phyloP scores from a whole-genome alignment of 2,113 vertebrate genomes.

The Chionodraco myersi region DNA sequence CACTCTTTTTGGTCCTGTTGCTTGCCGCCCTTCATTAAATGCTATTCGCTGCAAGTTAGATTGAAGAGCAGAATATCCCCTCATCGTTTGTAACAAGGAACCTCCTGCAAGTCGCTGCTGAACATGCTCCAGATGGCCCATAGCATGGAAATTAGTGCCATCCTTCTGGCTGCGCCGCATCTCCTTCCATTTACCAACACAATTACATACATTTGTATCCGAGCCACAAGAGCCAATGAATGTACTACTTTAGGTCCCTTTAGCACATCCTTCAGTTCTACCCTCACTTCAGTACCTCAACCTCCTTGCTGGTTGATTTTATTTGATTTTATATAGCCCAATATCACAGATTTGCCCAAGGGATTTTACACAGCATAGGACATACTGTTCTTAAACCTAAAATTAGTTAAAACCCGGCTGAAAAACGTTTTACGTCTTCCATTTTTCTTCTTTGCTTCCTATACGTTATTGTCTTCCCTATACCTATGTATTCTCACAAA shows the following conservation, averaged over 20 bases:
- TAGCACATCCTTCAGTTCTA: neutral
- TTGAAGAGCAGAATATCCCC: slow-evolving; percentile 21
- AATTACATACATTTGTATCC: slow-evolving; percentile 28
- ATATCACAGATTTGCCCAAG: neutral
- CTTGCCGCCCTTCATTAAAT: slow-evolving; percentile 37
- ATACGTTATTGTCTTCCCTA: too few relatives aligned
- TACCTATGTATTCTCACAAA: too few relatives aligned
- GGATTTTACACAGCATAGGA: neutral
- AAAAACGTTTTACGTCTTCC: neutral
- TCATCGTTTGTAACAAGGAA: slow-evolving; percentile 13
- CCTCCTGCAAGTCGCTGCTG: slow-evolving; percentile 1
- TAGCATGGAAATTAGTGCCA: slow-evolving; percentile 31
- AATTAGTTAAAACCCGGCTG: neutral
- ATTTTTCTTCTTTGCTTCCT: neutral
- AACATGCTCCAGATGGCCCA: slow-evolving; percentile 23
- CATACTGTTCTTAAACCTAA: neutral
- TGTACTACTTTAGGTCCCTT: neutral
- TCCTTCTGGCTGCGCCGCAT: slow-evolving; percentile 30
- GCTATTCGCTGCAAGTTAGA: slow-evolving; percentile 28
- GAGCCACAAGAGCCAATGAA: neutral
- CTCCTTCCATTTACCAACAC: slow-evolving; percentile 20
- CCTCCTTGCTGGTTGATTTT: neutral
- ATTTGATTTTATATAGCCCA: neutral
- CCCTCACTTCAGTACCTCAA: neutral
- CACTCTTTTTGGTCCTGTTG: neutral